phyloP scores from a whole-genome alignment of 2,888 invertebrate species.

The Odontothrips loti region DNA sequence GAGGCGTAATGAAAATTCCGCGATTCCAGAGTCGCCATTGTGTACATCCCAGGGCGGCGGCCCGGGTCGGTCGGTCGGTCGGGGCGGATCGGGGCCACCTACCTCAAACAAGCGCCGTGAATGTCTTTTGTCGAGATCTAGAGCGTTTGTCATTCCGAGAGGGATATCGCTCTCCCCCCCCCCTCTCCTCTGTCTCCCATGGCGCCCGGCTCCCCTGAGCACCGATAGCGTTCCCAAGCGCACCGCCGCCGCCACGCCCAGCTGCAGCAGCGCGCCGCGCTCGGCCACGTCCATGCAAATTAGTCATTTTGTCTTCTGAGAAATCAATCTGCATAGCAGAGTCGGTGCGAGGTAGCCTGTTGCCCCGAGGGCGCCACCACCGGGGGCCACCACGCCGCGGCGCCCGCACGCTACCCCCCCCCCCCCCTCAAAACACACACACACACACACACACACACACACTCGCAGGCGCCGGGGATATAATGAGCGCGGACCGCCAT shows the following conservation, averaged over 20 bases:
- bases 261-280: not conserved
- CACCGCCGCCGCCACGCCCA: not conserved
- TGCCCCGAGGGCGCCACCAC: not conserved
- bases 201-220: not conserved
- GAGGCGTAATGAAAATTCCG: too few relatives aligned
- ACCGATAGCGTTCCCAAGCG: conserved; percentile 7
- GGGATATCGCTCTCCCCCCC: not conserved
- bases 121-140: not conserved
- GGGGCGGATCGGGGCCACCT: not conserved
- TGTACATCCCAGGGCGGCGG: not conserved
- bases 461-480: not conserved
- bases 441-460: conserved; percentile 13
- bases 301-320: conserved; percentile 20
- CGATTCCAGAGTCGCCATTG: not conserved
- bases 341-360: not conserved
- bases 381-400: not conserved
- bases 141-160: conserved; percentile 6
- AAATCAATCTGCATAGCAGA: conserved; percentile 18
- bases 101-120: not conserved
- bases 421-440: not conserved
- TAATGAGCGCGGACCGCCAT: not conserved
- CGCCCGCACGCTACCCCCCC: not conserved
- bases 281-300: conserved; percentile 24
- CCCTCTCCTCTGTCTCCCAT: not conserved
- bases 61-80: not conserved